Conservation (phyloP, 2,113 vertebrate species). For the Lampris megalopsis region DNA sequence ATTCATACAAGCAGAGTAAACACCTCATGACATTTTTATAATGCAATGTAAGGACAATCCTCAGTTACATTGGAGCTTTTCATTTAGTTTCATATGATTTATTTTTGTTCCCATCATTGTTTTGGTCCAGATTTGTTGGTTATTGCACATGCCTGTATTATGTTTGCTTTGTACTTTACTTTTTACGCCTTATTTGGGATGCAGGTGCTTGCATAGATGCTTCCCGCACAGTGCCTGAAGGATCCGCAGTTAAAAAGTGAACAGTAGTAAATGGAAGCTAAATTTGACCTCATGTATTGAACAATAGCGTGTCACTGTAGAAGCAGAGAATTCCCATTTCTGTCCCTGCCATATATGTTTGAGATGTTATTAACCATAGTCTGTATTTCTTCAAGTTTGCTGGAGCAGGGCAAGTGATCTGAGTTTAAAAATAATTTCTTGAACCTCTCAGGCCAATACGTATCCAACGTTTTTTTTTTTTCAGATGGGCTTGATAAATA, state of each 20-base stretch:
- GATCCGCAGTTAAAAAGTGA: slow-evolving; percentile 4
- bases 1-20: neutral
- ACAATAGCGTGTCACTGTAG: neutral
- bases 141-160: slow-evolving; percentile 23
- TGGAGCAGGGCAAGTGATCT: neutral
- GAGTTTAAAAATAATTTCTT: neutral
- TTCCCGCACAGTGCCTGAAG: slow-evolving; percentile 72
- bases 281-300: neutral
- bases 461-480: neutral
- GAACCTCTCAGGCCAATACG: neutral
- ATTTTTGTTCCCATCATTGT: slow-evolving; percentile 5
- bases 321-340: slow-evolving; percentile 1
- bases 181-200: slow-evolving; percentile 67
- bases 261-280: slow-evolving; percentile 7
- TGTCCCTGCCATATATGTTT: neutral
- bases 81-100: neutral
- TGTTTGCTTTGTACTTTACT: slow-evolving; percentile 41
- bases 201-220: slow-evolving; percentile 55
- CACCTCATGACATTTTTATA: neutral
- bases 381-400: neutral
- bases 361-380: neutral
- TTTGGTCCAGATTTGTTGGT: slow-evolving; percentile 34
- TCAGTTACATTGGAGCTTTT: slow-evolving; percentile 14
- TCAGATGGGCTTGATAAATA: neutral
- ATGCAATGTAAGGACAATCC: slow-evolving; percentile 33